phyloP scores from a whole-genome alignment of 2,888 invertebrate species.

The Caenorhabditis macrosperma region DNA sequence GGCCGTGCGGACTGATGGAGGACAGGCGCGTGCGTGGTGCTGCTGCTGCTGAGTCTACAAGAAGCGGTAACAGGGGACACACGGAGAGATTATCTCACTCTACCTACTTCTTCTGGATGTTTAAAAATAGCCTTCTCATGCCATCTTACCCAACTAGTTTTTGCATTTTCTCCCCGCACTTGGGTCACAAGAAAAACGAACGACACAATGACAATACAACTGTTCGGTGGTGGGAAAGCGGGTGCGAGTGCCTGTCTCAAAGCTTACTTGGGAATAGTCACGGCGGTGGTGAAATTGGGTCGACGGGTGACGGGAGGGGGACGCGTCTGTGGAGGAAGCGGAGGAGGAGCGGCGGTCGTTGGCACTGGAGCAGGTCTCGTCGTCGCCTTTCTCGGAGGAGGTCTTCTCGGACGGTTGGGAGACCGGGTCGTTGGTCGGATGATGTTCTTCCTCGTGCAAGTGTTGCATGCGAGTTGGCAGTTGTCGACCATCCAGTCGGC shows the following conservation, averaged over 20 bases:
- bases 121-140: conserved; percentile 18
- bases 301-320: conserved; percentile 45
- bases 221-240: conserved; percentile 46
- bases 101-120: not conserved
- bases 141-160: conserved; percentile 36
- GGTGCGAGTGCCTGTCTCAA: conserved; percentile 12
- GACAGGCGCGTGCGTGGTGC: conserved; percentile 40
- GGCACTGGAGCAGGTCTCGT: not conserved
- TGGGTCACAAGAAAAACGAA: conserved; percentile 19
- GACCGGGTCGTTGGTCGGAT: conserved; percentile 33
- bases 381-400: conserved; percentile 34
- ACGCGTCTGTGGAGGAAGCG: conserved; percentile 41
- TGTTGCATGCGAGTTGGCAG: conserved; percentile 76
- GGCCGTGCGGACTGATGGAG: conserved; percentile 46
- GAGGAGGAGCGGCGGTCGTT: not conserved
- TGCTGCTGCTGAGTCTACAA: conserved; percentile 42
- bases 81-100: not conserved
- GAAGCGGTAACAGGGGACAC: conserved; percentile 38
- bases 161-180: conserved; percentile 38
- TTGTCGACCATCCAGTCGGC: conserved; percentile 79
- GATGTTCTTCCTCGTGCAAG: conserved; percentile 59
- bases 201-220: conserved; percentile 47
- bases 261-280: conserved; percentile 38
- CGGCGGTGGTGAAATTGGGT: conserved; percentile 37
- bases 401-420: conserved; percentile 43